These are phyloP conservation scores for Aphaenogaster floridana DNA, from an alignment of 1,140 invertebrate genomes.

Conservation along the genomic window DNA sequence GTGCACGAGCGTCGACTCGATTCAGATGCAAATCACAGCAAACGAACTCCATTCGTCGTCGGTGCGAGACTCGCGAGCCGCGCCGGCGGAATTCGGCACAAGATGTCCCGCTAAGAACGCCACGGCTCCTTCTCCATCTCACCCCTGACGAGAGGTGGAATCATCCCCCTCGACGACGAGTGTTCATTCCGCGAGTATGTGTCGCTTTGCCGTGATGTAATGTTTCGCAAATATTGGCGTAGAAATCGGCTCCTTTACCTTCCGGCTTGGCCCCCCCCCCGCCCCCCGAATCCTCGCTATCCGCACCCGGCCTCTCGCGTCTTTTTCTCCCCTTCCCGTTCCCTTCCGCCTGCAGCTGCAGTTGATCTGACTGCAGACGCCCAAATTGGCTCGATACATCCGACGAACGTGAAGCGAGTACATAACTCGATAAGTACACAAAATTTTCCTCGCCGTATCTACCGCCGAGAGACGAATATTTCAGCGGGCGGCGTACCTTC, in stretches of 20 bases:
- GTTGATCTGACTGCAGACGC: slow-evolving; percentile 74
- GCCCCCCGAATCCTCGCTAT: slow-evolving; percentile 34
- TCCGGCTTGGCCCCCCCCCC: slow-evolving; percentile 28
- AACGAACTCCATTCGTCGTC: slow-evolving; percentile 59
- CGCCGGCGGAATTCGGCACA: slow-evolving; percentile 13
- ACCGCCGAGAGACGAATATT: slow-evolving; percentile 55
- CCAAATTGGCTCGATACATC: slow-evolving; percentile 77
- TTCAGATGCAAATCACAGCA: slow-evolving; percentile 66
- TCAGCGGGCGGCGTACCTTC: slow-evolving; percentile 2
- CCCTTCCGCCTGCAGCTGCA: slow-evolving; percentile 5
- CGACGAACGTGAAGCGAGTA: slow-evolving; percentile 76
- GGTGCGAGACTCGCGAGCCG: slow-evolving; percentile 20
- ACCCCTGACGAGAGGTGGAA: not conserved
- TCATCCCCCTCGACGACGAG: slow-evolving; percentile 13
- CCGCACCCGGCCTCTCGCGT: not conserved
- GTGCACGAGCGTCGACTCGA: slow-evolving; percentile 32
- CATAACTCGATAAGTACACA: slow-evolving; percentile 78
- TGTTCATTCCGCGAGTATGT: slow-evolving; percentile 55
- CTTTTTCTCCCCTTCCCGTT: not conserved
- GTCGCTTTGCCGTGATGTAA: slow-evolving; percentile 68
- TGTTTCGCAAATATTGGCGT: slow-evolving; percentile 79
- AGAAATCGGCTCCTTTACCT: slow-evolving; percentile 77
- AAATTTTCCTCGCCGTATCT: slow-evolving; percentile 74
- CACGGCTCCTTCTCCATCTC: not conserved
- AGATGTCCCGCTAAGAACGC: slow-evolving; percentile 16